These are phyloP conservation scores for Synanceia verrucosa DNA, from an alignment of 2,797 vertebrate genomes.

Conservation along the genomic window DNA sequence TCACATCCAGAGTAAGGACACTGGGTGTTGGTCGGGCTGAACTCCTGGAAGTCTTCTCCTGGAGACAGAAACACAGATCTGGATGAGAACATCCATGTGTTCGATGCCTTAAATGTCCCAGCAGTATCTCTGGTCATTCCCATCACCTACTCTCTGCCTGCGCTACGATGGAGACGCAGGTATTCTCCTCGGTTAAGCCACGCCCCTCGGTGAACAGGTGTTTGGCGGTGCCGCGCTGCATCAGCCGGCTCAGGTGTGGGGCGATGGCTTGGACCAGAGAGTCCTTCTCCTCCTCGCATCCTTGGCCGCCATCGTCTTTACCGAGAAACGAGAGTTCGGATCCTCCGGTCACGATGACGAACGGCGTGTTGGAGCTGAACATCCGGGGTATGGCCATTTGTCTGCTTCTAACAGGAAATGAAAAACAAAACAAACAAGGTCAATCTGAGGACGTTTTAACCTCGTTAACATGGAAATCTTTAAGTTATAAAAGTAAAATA, in stretches of 20 bases:
- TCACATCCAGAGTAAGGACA: slow-evolving; percentile 41
- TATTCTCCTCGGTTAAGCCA: slow-evolving; percentile 47
- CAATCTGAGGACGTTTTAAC: background rate
- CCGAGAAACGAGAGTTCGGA: slow-evolving; percentile 42
- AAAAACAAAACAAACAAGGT: too few species aligned
- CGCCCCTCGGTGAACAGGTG: slow-evolving; percentile 76
- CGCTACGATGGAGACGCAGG: slow-evolving; percentile 86
- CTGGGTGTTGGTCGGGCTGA: slow-evolving; percentile 71
- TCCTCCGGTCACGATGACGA: slow-evolving; percentile 57
- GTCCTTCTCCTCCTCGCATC: slow-evolving; percentile 48
- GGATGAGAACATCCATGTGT: too few species aligned
- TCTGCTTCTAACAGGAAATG: slow-evolving; percentile 6
- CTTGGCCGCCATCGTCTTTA: slow-evolving; percentile 41
- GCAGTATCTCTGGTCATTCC: background rate
- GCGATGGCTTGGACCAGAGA: slow-evolving; percentile 56
- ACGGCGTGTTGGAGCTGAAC: slow-evolving; percentile 67
- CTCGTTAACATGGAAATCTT: background rate
- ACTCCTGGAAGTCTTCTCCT: slow-evolving; percentile 81
- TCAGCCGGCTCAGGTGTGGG: slow-evolving; percentile 74
- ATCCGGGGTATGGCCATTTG: slow-evolving; percentile 73
- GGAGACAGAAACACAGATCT: slow-evolving; percentile 15
- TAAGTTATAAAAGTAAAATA: too few species aligned
- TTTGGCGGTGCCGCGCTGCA: slow-evolving; percentile 89
- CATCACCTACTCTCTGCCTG: slow-evolving; percentile 89
- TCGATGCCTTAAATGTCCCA: background rate